These are phyloP conservation scores for Oreochromis niloticus DNA, from an alignment of 2,113 vertebrate genomes.

Conservation along the genomic window DNA sequence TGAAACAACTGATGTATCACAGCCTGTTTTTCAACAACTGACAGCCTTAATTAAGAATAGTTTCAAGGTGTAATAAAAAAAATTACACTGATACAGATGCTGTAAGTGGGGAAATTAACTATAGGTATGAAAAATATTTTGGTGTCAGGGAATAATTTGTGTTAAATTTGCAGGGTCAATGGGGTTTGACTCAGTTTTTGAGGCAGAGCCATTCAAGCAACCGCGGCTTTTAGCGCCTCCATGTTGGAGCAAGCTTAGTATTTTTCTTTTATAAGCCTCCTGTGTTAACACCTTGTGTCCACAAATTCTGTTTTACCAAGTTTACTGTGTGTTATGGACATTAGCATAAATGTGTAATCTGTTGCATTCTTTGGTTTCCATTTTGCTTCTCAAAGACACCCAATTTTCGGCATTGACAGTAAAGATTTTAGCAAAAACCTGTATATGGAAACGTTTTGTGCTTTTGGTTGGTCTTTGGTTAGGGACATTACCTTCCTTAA, in stretches of 20 bases:
- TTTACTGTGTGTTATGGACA: background rate
- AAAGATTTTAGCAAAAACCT: background rate
- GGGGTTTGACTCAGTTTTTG: background rate
- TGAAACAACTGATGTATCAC: background rate
- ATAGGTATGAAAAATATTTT: background rate
- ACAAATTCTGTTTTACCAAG: background rate
- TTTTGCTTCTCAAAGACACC: background rate
- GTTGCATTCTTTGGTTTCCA: background rate
- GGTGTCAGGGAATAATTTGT: background rate
- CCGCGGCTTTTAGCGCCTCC: background rate
- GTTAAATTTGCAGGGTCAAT: background rate
- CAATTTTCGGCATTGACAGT: background rate
- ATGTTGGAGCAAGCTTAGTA: background rate
- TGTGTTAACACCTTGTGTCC: background rate
- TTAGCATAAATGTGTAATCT: background rate
- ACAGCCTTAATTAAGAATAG: background rate
- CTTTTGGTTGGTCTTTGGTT: background rate
- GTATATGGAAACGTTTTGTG: background rate
- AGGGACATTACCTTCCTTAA: background rate
- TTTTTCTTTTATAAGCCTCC: background rate
- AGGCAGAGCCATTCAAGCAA: background rate
- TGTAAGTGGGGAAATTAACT: background rate
- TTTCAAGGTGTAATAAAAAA: background rate
- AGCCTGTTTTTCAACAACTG: background rate
- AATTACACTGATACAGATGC: background rate